Evolutionary conservation across 2,888 invertebrate species (phyloP).

Genomic region (Ormyrus pomaceus): DNA sequence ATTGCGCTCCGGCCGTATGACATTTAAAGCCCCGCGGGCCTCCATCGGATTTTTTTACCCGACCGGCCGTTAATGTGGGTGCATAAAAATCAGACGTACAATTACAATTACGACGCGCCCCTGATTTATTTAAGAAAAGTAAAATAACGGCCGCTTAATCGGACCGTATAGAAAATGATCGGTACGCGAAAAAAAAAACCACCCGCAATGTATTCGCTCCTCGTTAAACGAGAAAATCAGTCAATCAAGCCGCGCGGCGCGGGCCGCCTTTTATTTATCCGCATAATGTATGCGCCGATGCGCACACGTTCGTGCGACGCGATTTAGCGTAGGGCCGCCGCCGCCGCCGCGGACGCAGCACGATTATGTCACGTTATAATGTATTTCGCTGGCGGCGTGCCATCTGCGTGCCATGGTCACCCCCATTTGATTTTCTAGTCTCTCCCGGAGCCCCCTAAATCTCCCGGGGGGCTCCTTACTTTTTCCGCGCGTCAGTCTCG

Average conservation of each 20-base stretch:
- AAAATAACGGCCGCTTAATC: too few species aligned
- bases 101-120: background rate
- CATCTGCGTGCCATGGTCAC: slow-evolving; percentile 58
- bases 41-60: background rate
- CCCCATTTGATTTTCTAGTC: slow-evolving; percentile 20
- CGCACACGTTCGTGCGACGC: slow-evolving; percentile 17
- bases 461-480: slow-evolving; percentile 2
- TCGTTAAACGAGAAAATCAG: too few species aligned
- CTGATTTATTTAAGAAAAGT: too few species aligned
- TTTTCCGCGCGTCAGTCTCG: background rate
- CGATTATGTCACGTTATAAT: slow-evolving; percentile 70
- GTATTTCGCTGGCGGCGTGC: slow-evolving; percentile 68
- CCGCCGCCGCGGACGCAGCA: slow-evolving; percentile 65
- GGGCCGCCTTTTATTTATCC: slow-evolving; percentile 36
- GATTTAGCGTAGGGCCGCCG: slow-evolving; percentile 10
- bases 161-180: too few species aligned
- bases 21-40: slow-evolving; percentile 10
- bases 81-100: slow-evolving; percentile 21
- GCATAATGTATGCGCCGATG: slow-evolving; percentile 39
- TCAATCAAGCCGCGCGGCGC: background rate
- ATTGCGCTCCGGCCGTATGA: background rate
- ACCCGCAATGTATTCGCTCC: background rate
- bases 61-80: slow-evolving; percentile 8
- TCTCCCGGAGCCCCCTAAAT: slow-evolving; percentile 4
- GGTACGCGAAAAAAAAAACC: too few species aligned